Evolutionary conservation across 2,888 invertebrate genomes (phyloP).

Genomic region (Griposia aprilina): DNA sequence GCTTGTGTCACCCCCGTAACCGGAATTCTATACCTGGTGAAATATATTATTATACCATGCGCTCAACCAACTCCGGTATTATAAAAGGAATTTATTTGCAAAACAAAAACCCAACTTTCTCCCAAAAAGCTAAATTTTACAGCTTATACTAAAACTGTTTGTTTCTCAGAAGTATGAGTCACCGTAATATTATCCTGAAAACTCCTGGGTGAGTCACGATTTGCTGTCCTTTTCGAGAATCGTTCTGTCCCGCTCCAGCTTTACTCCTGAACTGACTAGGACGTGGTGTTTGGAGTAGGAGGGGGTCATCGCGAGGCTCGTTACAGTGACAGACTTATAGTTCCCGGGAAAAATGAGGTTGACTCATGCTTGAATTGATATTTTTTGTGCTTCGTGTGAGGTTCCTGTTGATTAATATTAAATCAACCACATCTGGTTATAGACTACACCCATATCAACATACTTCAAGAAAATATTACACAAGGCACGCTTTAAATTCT

Average conservation of each 20-base stretch:
- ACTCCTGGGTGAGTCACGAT: conserved; percentile 55
- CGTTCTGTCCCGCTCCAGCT: conserved; percentile 26
- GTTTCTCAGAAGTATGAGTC: conserved; percentile 51
- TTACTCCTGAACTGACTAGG: neutral
- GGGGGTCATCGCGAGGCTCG: conserved; percentile 3
- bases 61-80: no score
- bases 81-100: neutral
- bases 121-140: neutral
- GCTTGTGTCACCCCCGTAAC: no score
- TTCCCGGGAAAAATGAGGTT: neutral
- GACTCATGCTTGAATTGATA: conserved; percentile 31
- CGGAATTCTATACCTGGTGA: no score
- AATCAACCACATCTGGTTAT: neutral
- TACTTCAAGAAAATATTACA: no score
- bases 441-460: neutral
- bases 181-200: conserved; percentile 37
- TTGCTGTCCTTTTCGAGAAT: conserved; percentile 23
- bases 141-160: conserved; percentile 1
- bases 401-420: no score
- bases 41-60: no score
- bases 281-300: neutral
- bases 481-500: neutral
- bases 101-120: neutral
- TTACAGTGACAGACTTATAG: conserved; percentile 14
- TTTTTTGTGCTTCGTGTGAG: neutral